Evolutionary conservation across 2,113 vertebrate genomes (phyloP).

Genomic region (Dasyurus viverrinus): DNA sequence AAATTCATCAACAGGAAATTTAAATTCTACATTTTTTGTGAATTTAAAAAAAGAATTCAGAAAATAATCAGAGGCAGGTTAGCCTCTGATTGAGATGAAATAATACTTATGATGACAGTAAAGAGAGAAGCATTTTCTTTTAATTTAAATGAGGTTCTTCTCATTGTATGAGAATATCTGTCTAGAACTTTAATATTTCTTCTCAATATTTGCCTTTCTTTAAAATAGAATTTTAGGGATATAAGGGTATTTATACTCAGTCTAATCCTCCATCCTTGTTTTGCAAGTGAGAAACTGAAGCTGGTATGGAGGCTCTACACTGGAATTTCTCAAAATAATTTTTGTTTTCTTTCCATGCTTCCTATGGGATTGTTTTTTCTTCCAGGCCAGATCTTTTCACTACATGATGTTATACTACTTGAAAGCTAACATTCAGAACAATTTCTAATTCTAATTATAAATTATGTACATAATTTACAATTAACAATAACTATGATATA

Average conservation of each 20-base stretch:
- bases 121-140: not conserved
- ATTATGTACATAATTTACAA: not conserved
- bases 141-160: constrained; percentile 6
- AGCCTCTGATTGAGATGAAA: not conserved
- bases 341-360: not conserved
- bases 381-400: not conserved
- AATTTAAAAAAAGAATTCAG: constrained; percentile 6
- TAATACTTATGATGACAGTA: not conserved
- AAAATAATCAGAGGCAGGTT: constrained; percentile 20
- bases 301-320: not conserved
- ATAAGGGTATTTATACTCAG: not conserved
- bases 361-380: not conserved
- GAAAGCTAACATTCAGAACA: not conserved
- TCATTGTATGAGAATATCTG: too few relatives aligned
- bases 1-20: constrained; percentile 55
- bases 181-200: not conserved
- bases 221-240: not conserved
- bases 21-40: not conserved
- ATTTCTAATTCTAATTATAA: not conserved
- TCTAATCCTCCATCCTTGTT: not conserved
- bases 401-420: not conserved
- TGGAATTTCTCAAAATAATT: not conserved
- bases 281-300: not conserved
- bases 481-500: not conserved
- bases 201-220: not conserved